A percentile compares a stretch with the other conserved stretches of the same genome.
Conservation (phyloP, 2,888 invertebrate species). For the Dendrolimus houi region DNA sequence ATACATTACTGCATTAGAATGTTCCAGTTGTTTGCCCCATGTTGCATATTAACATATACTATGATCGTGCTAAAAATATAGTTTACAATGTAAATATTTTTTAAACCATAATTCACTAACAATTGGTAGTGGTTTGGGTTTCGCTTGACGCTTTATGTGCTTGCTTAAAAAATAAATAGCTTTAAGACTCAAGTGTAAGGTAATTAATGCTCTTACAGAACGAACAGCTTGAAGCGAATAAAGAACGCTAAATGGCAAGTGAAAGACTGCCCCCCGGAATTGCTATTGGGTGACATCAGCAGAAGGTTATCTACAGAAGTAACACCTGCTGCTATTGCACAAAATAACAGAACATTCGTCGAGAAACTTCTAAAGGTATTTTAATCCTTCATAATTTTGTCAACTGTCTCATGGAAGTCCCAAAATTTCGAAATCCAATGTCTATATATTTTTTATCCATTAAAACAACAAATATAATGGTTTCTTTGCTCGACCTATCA, state of each 20-base stretch:
- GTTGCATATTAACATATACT: no score
- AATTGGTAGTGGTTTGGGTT: not conserved
- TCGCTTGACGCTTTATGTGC: constrained; percentile 38
- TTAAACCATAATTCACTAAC: no score
- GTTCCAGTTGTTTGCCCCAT: no score
- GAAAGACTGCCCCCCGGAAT: constrained; percentile 76
- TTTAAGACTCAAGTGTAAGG: not conserved
- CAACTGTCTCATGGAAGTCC: not conserved
- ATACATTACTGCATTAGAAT: not conserved
- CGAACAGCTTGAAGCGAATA: constrained; percentile 77
- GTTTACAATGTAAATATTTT: no score
- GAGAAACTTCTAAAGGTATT: constrained; percentile 95
- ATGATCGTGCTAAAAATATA: no score
- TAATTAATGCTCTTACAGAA: constrained; percentile 42
- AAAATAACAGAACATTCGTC: constrained; percentile 98
- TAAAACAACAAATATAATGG: no score
- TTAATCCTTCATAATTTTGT: not conserved
- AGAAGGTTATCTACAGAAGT: constrained; percentile 78
- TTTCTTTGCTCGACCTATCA: no score
- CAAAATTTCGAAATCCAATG: no score
- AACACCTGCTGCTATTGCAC: constrained; percentile 93
- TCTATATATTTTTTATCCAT: no score
- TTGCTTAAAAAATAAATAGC: constrained; percentile 18
- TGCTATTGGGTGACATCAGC: constrained; percentile 61
- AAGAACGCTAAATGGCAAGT: constrained; percentile 79